These are phyloP conservation scores for Dendrolimus punctatus DNA, from an alignment of 1,140 invertebrate genomes.

Conservation along the genomic window DNA sequence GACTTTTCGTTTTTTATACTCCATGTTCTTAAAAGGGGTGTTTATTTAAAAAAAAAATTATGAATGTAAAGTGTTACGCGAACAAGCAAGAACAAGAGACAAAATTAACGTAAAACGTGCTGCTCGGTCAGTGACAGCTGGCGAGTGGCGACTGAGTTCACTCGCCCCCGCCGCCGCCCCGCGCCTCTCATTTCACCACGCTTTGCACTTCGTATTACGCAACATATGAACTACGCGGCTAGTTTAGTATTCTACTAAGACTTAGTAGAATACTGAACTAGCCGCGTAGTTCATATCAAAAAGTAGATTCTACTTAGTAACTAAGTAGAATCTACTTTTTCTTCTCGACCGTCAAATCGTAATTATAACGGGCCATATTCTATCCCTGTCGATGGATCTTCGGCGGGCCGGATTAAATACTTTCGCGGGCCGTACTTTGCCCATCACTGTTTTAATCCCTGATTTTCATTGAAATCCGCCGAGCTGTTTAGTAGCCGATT, in stretches of 20 bases:
- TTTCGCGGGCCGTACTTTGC: too few species aligned
- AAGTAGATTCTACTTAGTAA: too few species aligned
- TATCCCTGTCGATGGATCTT: too few species aligned
- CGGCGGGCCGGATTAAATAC: too few species aligned
- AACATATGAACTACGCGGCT: slow-evolving; percentile 5
- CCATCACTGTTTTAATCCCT: too few species aligned
- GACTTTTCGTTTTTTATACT: slow-evolving; percentile 9
- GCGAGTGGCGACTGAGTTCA: slow-evolving; percentile 5
- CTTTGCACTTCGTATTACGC: slow-evolving; percentile 3
- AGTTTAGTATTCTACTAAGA: slow-evolving; percentile 1
- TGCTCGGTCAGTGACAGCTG: slow-evolving; percentile 5
- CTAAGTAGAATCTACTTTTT: too few species aligned
- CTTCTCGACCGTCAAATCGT: too few species aligned
- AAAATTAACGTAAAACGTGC: slow-evolving; percentile 6
- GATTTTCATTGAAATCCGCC: too few species aligned
- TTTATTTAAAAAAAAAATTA: slow-evolving; percentile 1
- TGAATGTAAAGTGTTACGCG: neutral
- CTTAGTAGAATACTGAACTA: too few species aligned
- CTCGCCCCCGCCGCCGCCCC: slow-evolving; percentile 1
- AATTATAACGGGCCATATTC: too few species aligned
- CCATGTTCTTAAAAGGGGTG: slow-evolving; percentile 2
- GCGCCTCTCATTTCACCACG: slow-evolving; percentile 4
- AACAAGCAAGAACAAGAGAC: slow-evolving; percentile 6
- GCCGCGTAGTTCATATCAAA: too few species aligned
- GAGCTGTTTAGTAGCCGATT: too few species aligned